Base-by-base conservation (phyloP, 2,888 invertebrate genomes). In the Rhagonycha fulva region DNA sequence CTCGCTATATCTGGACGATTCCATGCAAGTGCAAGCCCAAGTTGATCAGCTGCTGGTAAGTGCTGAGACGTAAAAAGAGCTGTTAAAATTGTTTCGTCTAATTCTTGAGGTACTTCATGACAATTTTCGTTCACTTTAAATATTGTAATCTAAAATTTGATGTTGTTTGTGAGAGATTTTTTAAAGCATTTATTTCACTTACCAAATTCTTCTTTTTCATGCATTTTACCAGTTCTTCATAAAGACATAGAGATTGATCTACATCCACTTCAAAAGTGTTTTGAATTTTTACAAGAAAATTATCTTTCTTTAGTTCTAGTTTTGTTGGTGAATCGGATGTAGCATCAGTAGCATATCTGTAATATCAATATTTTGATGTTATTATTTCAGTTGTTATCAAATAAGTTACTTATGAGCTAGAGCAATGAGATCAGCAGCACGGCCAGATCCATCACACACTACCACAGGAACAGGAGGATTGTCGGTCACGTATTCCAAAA, bases 1-100 rank as follows among this genome's bases (percentile, higher is more conserved):
- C 96, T 91, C 3, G 99, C 99, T 79, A 99, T 98, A 87, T 99
- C 99, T 60, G 98, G 98, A 74, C 99, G 91, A 89, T 99, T 98
- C 99, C 99, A 99, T 11, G 98, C 97, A 79, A 99, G 90, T 0
- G 98, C 96, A 76, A 99, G 89, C 74, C 97, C 96, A 76, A 99
- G 91, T 87, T 99, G 98, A 87, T 99, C 98, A 61, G 97, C 94
- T 0, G 98, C 95, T 24, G 95, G 94, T 79, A 96, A 90, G 87
- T 96, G 95, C 86, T 96, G 95, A 3, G 96, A 96, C 84, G 96
- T 93, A 87, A 99, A 96, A 80, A 99, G 91, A 9, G 99, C 98
- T 4, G 98, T 98, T 75, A 99, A 89, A 84, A 99, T 97, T 23
- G 97, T 98, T 89, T 98, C 96, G 89, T 99, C 99, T 82, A 99